Base-by-base conservation (phyloP, 2,888 invertebrate species). In the Suillia variegata region DNA sequence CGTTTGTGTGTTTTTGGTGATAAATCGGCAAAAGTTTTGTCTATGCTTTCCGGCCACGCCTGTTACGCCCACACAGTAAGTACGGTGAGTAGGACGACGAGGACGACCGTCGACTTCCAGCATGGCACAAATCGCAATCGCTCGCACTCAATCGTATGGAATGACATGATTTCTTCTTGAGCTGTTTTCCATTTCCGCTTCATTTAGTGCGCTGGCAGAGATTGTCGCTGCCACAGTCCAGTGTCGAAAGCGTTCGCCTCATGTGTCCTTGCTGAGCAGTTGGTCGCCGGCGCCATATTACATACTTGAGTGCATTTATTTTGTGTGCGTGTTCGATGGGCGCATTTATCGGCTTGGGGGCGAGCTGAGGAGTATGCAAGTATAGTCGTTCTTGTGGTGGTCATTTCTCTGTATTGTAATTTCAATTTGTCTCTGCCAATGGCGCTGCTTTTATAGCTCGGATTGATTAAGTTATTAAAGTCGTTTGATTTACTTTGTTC, bases 391-490 rank as follows among this genome's bases (percentile, higher is more conserved):
- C 42, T 45, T 62, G 59, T 62, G 62, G 57, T 61, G 67, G 66
- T n/a, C 64, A 65, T 64, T 66, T 64, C 65, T 68, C 65, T 64
- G 61, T 66, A 63, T 66, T 60, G 67, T 65, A 69, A 69, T 73
- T 74, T 72, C 73, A 73, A 74, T 74, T 74, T 74, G 70, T 69
- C 71, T 65, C 64, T n/a, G n/a, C n/a, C 69, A 65, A 67, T 15
- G 26, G 13, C 50, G 31, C 12, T 18, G 51, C 12, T 17, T 3
- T 20, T 20, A 20, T 5, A 6, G 31, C 45, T 34, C 33, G 45
- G 70, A 67, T 71, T 71, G 73, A 73, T 74, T 72, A 71, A 72
- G 70, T 72, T 72, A 73, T 74, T 73, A 72, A 72, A 69, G 69
- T 70, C 70, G 67, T 71, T 74, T 74, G 73, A 73, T 71, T 71